Evolutionary conservation across 2,797 vertebrate genomes (phyloP).

Genomic region (Halcyon leucocephala): DNA sequence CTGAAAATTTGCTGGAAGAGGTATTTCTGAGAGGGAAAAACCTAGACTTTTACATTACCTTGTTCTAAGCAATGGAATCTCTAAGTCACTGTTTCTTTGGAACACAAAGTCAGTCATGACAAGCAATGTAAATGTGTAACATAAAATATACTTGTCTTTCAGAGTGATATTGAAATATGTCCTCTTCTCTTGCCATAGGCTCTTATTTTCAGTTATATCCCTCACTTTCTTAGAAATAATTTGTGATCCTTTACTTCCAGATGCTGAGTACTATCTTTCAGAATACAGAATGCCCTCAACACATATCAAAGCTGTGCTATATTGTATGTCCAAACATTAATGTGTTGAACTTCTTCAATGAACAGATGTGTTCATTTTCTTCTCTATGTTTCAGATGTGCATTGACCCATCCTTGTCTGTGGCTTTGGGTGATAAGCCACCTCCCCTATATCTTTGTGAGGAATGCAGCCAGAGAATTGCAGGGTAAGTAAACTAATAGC

Average conservation of each 20-base stretch:
- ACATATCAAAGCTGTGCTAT: background rate
- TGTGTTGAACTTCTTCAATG: background rate
- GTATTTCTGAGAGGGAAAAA: background rate
- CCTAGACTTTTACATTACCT: background rate
- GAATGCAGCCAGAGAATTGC: constrained; percentile 98
- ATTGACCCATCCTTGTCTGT: constrained; percentile 97
- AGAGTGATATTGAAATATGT: background rate
- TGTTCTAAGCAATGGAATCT: background rate
- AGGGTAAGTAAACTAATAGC: constrained; percentile 84
- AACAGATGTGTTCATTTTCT: constrained; percentile 16
- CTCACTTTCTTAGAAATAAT: background rate
- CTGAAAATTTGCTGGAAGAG: background rate
- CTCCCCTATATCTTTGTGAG: constrained; percentile 96
- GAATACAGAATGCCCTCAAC: background rate
- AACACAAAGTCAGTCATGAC: background rate
- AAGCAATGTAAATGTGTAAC: background rate
- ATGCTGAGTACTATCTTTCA: background rate
- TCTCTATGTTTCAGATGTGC: constrained; percentile 90
- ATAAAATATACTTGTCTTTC: background rate
- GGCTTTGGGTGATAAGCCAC: constrained; percentile 97
- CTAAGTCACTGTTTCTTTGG: background rate
- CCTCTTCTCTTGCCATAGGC: background rate
- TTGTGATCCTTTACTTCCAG: background rate
- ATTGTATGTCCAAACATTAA: background rate
- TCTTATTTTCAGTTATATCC: background rate